A percentile compares a stretch with the other conserved stretches of the same genome.
Evolutionary conservation across 2,888 invertebrate genomes (phyloP).

Genomic region (Herminia tarsipennalis): DNA sequence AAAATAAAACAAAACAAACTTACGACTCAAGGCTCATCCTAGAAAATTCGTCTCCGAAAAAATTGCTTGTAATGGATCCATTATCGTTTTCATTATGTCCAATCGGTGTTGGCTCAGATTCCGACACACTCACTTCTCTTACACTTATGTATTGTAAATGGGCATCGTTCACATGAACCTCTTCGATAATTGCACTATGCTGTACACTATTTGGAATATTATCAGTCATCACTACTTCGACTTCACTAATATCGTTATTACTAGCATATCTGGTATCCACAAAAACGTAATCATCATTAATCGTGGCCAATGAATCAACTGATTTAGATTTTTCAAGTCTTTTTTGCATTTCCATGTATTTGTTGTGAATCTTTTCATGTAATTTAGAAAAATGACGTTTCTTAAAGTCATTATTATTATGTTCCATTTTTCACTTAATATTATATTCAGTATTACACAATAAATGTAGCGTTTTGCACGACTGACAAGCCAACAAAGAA

Average conservation of each 20-base stretch:
- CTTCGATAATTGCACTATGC: slow-evolving; percentile 47
- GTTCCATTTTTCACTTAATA: slow-evolving; percentile 49
- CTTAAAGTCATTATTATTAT: slow-evolving; percentile 39
- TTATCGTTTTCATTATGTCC: slow-evolving; percentile 47
- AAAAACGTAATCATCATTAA: slow-evolving; percentile 55
- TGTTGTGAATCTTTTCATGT: slow-evolving; percentile 69
- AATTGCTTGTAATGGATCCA: slow-evolving; percentile 31
- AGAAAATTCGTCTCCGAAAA: slow-evolving; percentile 54
- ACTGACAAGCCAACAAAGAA: slow-evolving; percentile 45
- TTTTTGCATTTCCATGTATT: slow-evolving; percentile 73
- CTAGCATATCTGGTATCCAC: slow-evolving; percentile 50
- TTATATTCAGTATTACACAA: slow-evolving; percentile 12
- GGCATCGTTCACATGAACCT: slow-evolving; percentile 48
- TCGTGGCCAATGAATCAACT: slow-evolving; percentile 58
- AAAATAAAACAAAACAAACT: slow-evolving; percentile 49
- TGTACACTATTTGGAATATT: not conserved
- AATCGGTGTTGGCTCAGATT: slow-evolving; percentile 44
- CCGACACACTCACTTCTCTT: slow-evolving; percentile 53
- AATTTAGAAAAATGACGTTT: slow-evolving; percentile 65
- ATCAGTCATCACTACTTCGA: slow-evolving; percentile 31
- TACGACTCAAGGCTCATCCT: slow-evolving; percentile 72
- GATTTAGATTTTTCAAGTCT: slow-evolving; percentile 74
- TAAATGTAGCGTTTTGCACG: slow-evolving; percentile 21
- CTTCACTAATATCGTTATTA: slow-evolving; percentile 46
- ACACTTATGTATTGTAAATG: slow-evolving; percentile 47